Conservation (phyloP, 2,888 invertebrate species). For the Thereva unica region DNA sequence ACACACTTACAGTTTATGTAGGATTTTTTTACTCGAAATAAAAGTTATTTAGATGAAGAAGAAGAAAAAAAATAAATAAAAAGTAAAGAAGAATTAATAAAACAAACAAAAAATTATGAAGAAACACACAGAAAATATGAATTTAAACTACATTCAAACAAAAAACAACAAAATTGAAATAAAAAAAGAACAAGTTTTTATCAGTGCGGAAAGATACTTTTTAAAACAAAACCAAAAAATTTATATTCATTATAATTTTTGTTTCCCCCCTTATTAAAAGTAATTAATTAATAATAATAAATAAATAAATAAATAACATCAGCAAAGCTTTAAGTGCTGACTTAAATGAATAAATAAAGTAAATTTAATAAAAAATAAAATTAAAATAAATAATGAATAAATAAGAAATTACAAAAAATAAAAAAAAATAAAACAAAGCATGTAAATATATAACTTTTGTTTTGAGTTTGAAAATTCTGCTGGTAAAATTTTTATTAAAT, state of each 20-base stretch:
- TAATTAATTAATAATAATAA: neutral
- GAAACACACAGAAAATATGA: neutral
- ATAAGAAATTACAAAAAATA: constrained; percentile 7
- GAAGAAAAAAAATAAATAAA: neutral
- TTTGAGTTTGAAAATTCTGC: constrained; percentile 31
- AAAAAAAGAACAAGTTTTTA: constrained; percentile 3
- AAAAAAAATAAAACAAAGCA: constrained; percentile 7
- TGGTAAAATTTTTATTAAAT: constrained; percentile 14
- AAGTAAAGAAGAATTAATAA: neutral
- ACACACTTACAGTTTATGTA: constrained; percentile 13
- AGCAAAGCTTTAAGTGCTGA: neutral
- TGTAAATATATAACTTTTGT: constrained; percentile 12
- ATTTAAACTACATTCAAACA: neutral
- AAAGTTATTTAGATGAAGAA: constrained; percentile 24
- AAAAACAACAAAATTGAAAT: neutral
- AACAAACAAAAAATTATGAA: neutral
- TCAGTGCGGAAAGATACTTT: neutral
- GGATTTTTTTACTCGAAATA: constrained; percentile 28
- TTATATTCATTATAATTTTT: neutral
- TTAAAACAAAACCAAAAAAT: neutral
- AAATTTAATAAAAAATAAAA: too few relatives aligned
- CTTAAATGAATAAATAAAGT: neutral
- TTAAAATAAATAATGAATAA: neutral
- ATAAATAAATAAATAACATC: constrained; percentile 4
- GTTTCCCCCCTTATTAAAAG: neutral